Conservation (phyloP, 2,888 invertebrate species). For the Poecilobothrus nobilitatus region DNA sequence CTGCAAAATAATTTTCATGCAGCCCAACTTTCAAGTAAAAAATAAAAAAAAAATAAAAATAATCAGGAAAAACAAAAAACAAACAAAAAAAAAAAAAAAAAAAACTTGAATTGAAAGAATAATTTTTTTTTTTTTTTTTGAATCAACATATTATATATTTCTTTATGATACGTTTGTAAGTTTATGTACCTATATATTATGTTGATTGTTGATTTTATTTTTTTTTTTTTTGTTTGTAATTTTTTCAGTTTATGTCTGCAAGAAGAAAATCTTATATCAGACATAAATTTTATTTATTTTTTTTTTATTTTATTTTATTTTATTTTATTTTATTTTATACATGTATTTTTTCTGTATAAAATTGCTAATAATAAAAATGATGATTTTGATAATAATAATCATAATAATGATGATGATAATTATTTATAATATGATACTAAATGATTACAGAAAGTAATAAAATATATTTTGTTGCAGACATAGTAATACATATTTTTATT, state of each 20-base stretch:
- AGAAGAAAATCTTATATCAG: background rate
- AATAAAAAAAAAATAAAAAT: too few species aligned
- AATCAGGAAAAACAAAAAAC: background rate
- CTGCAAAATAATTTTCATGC: background rate
- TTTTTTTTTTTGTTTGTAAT: background rate
- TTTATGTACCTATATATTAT: too few species aligned
- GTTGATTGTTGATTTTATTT: background rate
- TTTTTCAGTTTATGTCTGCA: background rate
- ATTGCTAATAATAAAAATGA: background rate
- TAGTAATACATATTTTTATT: too few species aligned
- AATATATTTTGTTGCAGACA: too few species aligned
- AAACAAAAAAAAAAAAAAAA: background rate
- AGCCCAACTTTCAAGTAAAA: background rate
- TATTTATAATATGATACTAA: too few species aligned
- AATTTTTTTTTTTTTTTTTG: background rate
- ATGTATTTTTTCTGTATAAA: background rate
- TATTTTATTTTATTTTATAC: background rate
- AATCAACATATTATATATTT: too few species aligned
- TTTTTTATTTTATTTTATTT: background rate
- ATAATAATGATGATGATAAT: background rate
- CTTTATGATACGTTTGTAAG: too few species aligned
- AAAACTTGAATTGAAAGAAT: background rate
- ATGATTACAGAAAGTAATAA: too few species aligned
- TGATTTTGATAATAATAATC: background rate
- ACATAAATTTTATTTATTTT: background rate